phyloP scores from a whole-genome alignment of 2,113 vertebrate species.

The Bettongia penicillata region DNA sequence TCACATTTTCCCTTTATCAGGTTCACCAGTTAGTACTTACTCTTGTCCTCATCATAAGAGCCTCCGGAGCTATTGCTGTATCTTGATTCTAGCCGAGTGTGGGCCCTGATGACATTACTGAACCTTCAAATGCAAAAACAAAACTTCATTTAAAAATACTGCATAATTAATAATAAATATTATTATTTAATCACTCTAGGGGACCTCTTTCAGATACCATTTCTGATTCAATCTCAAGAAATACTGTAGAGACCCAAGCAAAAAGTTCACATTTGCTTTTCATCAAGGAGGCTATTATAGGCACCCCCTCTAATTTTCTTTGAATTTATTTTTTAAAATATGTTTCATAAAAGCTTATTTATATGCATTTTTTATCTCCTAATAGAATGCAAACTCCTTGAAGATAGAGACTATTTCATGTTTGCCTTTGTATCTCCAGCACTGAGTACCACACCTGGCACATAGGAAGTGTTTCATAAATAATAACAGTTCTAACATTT shows the following conservation, averaged over 20 bases:
- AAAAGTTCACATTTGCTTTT: neutral
- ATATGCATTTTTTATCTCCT: neutral
- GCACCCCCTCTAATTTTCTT: neutral
- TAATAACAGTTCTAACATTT: neutral
- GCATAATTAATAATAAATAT: neutral
- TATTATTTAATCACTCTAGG: neutral
- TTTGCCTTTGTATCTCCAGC: neutral
- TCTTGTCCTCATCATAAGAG: conserved; percentile 98
- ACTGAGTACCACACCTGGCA: neutral
- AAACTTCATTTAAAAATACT: conserved; percentile 28
- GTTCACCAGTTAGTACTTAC: conserved; percentile 83
- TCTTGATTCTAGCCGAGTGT: conserved; percentile 97
- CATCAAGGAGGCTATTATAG: neutral
- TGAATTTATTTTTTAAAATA: neutral
- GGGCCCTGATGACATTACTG: conserved; percentile 92
- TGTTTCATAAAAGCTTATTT: neutral
- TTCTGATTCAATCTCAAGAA: conserved; percentile 33
- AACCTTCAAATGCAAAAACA: conserved; percentile 83
- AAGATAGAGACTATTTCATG: neutral
- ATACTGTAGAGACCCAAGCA: neutral
- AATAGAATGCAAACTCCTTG: neutral
- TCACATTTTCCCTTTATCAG: neutral
- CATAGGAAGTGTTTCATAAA: neutral
- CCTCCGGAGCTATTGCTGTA: conserved; percentile 99
- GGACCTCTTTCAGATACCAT: neutral